Percentiles rank a stretch among this genome's conserved stretches.
Conservation (phyloP, 2,113 vertebrate genomes). For the Limnothrissa miodon region DNA sequence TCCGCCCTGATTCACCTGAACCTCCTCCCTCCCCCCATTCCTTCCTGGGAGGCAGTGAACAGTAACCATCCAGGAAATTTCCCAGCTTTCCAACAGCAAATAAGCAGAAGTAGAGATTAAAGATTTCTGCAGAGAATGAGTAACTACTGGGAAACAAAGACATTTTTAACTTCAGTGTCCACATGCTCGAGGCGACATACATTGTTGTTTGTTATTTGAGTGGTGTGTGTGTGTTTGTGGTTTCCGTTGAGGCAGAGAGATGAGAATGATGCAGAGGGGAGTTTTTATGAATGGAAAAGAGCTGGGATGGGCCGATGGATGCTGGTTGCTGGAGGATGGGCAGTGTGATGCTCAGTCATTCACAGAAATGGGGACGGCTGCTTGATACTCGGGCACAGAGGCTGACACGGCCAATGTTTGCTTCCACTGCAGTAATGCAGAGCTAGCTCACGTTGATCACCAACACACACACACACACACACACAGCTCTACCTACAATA, state of each 20-base stretch:
- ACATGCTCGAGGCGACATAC: background rate
- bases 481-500: background rate
- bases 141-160: background rate
- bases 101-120: background rate
- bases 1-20: background rate
- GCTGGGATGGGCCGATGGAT: background rate
- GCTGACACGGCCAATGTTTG: background rate
- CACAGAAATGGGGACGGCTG: background rate
- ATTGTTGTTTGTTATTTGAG: background rate
- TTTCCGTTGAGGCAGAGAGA: background rate
- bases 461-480: background rate
- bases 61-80: background rate
- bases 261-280: background rate
- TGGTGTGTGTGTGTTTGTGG: background rate
- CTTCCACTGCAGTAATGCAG: background rate
- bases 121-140: background rate
- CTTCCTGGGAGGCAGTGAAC: background rate
- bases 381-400: background rate
- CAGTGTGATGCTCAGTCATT: background rate
- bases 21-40: background rate
- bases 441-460: background rate
- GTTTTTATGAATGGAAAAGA: slow-evolving; percentile 8
- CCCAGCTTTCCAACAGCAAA: background rate
- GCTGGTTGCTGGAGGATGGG: background rate
- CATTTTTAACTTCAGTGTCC: background rate